phyloP scores from a whole-genome alignment of 2,888 invertebrate species.

The Torymus auratus region DNA sequence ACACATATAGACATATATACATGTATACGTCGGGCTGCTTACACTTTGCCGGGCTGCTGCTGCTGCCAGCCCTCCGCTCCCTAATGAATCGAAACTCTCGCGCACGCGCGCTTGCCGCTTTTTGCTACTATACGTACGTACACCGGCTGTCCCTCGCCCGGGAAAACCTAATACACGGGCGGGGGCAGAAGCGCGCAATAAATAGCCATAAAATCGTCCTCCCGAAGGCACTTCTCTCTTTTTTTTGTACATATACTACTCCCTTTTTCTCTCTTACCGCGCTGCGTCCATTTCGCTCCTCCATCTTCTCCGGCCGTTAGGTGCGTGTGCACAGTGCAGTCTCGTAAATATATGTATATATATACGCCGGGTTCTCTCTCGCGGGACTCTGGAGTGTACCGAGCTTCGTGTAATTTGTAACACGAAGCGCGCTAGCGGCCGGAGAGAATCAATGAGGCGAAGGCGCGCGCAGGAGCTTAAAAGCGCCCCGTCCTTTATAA shows the following conservation, averaged over 20 bases:
- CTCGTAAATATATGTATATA: slow-evolving; percentile 33
- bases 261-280: not conserved
- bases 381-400: not conserved
- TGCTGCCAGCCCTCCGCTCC: not conserved
- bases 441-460: slow-evolving; percentile 50
- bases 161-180: slow-evolving; percentile 27
- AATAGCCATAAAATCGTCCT: slow-evolving; percentile 46
- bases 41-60: no score
- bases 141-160: not conserved
- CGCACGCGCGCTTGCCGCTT: slow-evolving; percentile 3
- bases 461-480: slow-evolving; percentile 10
- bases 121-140: slow-evolving; percentile 9
- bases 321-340: not conserved
- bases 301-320: not conserved
- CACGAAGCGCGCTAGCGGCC: slow-evolving; percentile 10
- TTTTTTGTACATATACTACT: not conserved
- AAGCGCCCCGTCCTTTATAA: slow-evolving; percentile 39
- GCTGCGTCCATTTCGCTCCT: no score
- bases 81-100: slow-evolving; percentile 40
- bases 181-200: slow-evolving; percentile 22
- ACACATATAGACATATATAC: no score
- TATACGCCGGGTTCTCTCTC: not conserved
- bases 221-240: slow-evolving; percentile 1
- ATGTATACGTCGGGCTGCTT: no score
- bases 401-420: slow-evolving; percentile 27